phyloP scores from a whole-genome alignment of 2,888 invertebrate species.

The Rhaphigaster nebulosa region DNA sequence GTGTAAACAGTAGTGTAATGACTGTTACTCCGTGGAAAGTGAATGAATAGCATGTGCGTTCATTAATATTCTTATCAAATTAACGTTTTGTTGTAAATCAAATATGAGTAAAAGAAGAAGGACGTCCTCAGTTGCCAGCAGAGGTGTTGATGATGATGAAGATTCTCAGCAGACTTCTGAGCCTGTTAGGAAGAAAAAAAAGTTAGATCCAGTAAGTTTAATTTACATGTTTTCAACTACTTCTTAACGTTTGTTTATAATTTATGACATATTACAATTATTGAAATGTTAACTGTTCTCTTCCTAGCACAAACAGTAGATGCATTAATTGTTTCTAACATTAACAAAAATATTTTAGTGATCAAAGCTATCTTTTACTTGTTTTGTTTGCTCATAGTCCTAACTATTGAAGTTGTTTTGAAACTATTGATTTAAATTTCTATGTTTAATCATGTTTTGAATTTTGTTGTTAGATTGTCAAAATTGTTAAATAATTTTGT shows the following conservation, averaged over 20 bases:
- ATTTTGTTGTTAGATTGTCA: neutral
- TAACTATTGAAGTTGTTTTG: neutral
- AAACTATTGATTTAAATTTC: neutral
- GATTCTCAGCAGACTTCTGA: slow-evolving; percentile 75
- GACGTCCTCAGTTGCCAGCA: slow-evolving; percentile 86
- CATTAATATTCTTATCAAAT: slow-evolving; percentile 43
- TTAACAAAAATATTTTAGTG: neutral
- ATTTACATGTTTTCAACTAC: neutral
- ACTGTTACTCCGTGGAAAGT: slow-evolving; percentile 34
- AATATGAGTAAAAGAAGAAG: slow-evolving; percentile 84
- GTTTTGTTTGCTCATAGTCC: neutral
- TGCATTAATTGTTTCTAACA: neutral
- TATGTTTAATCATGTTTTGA: neutral
- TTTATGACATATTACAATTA: neutral
- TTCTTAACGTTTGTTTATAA: neutral
- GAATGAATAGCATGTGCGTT: slow-evolving; percentile 48
- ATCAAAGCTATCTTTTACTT: neutral
- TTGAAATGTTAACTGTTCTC: neutral
- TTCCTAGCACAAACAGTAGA: neutral
- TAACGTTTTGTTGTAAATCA: neutral
- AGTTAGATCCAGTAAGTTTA: slow-evolving; percentile 81
- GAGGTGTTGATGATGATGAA: slow-evolving; percentile 79
- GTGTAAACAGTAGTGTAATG: slow-evolving; percentile 43
- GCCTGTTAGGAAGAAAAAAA: slow-evolving; percentile 76
- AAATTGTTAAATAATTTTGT: neutral